Base-by-base conservation (phyloP, 2,888 invertebrate genomes). In the Pristionchus arcanus region DNA sequence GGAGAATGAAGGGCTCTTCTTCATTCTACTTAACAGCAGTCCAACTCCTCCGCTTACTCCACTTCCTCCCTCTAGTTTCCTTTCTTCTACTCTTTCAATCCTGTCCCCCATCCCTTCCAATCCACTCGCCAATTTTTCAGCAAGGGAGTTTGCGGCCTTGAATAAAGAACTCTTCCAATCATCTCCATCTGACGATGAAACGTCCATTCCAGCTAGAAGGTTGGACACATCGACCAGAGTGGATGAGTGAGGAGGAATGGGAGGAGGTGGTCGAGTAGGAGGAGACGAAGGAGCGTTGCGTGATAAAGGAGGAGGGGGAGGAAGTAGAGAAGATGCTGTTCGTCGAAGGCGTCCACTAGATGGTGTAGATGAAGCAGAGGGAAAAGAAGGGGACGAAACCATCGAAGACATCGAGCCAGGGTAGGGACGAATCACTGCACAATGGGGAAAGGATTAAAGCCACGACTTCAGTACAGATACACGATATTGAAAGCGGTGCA, bases 141-240 rank as follows among this genome's bases (percentile, higher is more conserved):
- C 89, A 16, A 89, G 31, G n/a, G 81, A 81, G 63, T 89, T 89
- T 15, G 89, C 89, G n/a, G 89, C 89, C n/a, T 66, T 77, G 37
- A 81, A 42, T 15, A 89, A 31, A 16, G 89, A 89, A n/a, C 68
- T 63, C 42, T 77, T 81, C 89, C 89, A 89, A 34, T 77, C 81
- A 28, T 77, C 81, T 37, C 77, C 89, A 63, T 89, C 89, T 7
- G 31, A 31, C 7, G 86, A 63, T 59, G 55, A 55, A 13, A 55
- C 59, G 28, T 77, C 81, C 89, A 89, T 81, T 59, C 81, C 77
- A 37, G 89, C 89, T 21, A 89, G 31, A 11, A 89, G 55, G 37
- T 31, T 49, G 28, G 89, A 77, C 1, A 89, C 34, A 42, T 77
- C 77, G 1, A 15, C 81, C 19, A 81, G n/a, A 15, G 81, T 59